Conservation (phyloP, 2,797 vertebrate species). For the Leptodactylus fallax region DNA sequence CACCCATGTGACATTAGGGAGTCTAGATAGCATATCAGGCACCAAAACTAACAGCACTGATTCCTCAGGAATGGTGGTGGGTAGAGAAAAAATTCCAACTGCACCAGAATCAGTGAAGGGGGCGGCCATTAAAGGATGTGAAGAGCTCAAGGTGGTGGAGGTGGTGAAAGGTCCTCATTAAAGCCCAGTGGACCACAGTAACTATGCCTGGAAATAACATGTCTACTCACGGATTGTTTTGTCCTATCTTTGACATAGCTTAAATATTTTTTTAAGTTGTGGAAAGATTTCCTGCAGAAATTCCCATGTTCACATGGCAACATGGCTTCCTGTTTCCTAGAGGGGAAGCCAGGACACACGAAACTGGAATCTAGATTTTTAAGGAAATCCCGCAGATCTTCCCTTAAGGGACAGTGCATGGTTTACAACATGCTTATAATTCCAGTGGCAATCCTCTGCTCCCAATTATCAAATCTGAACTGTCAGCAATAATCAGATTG, state of each 20-base stretch:
- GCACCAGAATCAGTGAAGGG: no score
- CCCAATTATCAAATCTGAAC: neutral
- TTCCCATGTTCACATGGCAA: slow-evolving; percentile 64
- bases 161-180: neutral
- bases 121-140: no score
- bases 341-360: slow-evolving; percentile 56
- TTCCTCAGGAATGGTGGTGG: no score
- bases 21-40: no score
- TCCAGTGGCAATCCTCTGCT: neutral
- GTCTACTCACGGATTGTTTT: neutral
- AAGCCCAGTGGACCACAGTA: neutral
- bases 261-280: neutral
- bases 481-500: neutral
- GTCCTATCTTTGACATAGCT: neutral
- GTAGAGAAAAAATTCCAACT: no score
- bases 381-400: slow-evolving; percentile 71
- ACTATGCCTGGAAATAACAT: neutral
- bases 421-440: slow-evolving; percentile 13
- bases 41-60: no score
- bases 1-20: no score
- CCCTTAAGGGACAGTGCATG: slow-evolving; percentile 59
- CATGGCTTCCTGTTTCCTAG: slow-evolving; percentile 67
- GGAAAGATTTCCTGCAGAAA: slow-evolving; percentile 9
- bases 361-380: slow-evolving; percentile 69
- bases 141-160: no score